phyloP scores from a whole-genome alignment of 2,888 invertebrate species.

The Hypsopygia costalis region DNA sequence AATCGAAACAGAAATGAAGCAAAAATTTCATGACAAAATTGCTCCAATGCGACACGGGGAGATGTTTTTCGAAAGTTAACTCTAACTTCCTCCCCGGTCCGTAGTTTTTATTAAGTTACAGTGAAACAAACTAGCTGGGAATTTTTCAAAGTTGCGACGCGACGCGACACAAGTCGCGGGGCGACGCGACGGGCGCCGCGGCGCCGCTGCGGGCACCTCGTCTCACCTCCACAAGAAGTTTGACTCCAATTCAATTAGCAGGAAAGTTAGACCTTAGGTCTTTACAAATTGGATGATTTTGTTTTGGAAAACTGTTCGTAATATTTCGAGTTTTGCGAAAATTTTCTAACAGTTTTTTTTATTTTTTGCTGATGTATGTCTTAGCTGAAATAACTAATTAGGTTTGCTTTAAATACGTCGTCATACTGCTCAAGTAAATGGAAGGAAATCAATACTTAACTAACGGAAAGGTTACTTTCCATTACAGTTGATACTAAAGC shows the following conservation, averaged over 20 bases:
- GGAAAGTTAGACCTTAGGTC: slow-evolving; percentile 36
- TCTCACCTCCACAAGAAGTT: slow-evolving; percentile 57
- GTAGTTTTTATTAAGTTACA: slow-evolving; percentile 69
- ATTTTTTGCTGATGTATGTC: too few relatives aligned
- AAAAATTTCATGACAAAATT: slow-evolving; percentile 26
- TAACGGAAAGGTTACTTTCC: too few relatives aligned
- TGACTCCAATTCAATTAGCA: slow-evolving; percentile 64
- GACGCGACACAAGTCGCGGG: slow-evolving; percentile 23
- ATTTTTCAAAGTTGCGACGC: slow-evolving; percentile 63
- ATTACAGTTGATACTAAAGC: too few relatives aligned
- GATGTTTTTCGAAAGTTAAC: slow-evolving; percentile 57
- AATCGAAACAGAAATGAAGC: background rate
- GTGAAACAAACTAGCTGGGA: slow-evolving; percentile 65
- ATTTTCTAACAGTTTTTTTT: too few relatives aligned
- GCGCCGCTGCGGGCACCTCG: slow-evolving; percentile 24
- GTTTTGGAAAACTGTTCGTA: slow-evolving; percentile 18
- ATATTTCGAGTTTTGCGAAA: too few relatives aligned
- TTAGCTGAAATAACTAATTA: too few relatives aligned
- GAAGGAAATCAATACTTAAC: too few relatives aligned
- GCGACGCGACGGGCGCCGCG: slow-evolving; percentile 5
- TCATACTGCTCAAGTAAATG: too few relatives aligned
- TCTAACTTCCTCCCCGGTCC: slow-evolving; percentile 45
- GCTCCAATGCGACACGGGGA: slow-evolving; percentile 25
- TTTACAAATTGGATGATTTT: slow-evolving; percentile 28
- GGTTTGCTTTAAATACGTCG: too few relatives aligned